Base-by-base conservation (phyloP, 2,888 invertebrate species). In the Fragum fragum region DNA sequence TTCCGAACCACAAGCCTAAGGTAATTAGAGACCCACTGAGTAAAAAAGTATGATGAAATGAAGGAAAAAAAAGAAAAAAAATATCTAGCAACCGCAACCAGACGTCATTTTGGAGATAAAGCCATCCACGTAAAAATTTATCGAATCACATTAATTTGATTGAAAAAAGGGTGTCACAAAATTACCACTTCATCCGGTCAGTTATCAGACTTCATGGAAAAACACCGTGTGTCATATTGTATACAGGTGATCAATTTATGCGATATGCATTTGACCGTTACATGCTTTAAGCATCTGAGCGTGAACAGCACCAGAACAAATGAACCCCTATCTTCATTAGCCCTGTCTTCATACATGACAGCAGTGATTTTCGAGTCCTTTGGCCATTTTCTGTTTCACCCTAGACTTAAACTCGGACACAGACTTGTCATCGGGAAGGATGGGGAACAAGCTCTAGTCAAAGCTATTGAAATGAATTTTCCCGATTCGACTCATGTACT, bases 311-410 rank as follows among this genome's bases (percentile, higher is more conserved):
- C 59, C 14, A 71, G 47, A 18, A 68, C 79, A 9, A 47, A 21
- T 3, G 70, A 76, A 21, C 69, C 1, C 87, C 85, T 3, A 53
- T 87, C 14, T 85, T 87, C 47, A 6, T 83, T 11, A 81, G 83
- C 26, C 81, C 87, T 18, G 28, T 85, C 32, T 79, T 74, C 29
- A 78, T 84, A 6, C 82, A 84, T 26, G 78, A 82, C 55, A 82
- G 78, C 39, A 82, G 78, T 66, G 81, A 87, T 52, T 82, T 75
- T 36, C 72, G 83, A 79, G 9, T 73, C 76, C 3, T 85, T 76
- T 52, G 42, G 78, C 39, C 73, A 76, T 28, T 79, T 79, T 57
- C 79, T 80, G 47, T 29, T 76, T n/a, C 73, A 86, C 32, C 18
- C 79, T 0, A 76, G 55, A 61, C 57, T 69, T 1, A 83, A 79